A percentile compares a stretch with the other conserved stretches of the same genome.
Conservation (phyloP, 2,113 vertebrate genomes). For the Actenoides hombroni region DNA sequence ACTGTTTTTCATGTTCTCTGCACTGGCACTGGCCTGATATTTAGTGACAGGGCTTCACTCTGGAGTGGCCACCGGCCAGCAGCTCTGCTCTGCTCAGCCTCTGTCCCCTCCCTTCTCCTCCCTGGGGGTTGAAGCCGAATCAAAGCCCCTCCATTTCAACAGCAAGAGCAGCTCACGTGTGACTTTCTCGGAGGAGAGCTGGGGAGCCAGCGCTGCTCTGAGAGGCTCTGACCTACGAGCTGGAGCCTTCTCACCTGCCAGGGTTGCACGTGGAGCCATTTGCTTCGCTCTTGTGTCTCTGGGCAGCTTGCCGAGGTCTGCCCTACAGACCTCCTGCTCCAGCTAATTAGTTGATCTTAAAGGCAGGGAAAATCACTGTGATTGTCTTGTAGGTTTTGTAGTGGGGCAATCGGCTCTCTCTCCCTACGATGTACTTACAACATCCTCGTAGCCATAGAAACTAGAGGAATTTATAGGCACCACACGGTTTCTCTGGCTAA, state of each 20-base stretch:
- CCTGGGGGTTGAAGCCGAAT: not conserved
- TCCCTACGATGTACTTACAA: not conserved
- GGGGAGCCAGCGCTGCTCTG: not conserved
- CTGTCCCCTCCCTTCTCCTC: not conserved
- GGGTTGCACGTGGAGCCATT: not conserved
- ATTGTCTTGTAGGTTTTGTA: not conserved
- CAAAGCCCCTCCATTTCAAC: not conserved
- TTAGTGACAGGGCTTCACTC: not conserved
- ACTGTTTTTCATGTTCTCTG: not conserved
- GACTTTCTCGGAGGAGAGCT: not conserved
- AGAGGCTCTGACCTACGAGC: not conserved
- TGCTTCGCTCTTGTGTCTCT: not conserved
- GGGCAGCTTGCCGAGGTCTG: not conserved
- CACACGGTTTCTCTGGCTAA: not conserved
- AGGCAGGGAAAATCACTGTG: not conserved
- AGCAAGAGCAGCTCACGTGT: accelerated
- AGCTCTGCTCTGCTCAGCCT: not conserved
- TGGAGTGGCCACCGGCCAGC: not conserved
- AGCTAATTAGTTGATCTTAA: not conserved
- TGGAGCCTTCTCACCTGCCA: not conserved
- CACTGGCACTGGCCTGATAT: too few species aligned
- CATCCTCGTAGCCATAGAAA: conserved; percentile 38
- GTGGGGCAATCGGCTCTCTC: not conserved
- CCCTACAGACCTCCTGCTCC: not conserved
- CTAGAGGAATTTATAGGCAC: conserved; percentile 2